Evolutionary conservation across 2,888 invertebrate species (phyloP), one percentile per base, ranked within the genome.

Genomic region (Nineta flava): DNA sequence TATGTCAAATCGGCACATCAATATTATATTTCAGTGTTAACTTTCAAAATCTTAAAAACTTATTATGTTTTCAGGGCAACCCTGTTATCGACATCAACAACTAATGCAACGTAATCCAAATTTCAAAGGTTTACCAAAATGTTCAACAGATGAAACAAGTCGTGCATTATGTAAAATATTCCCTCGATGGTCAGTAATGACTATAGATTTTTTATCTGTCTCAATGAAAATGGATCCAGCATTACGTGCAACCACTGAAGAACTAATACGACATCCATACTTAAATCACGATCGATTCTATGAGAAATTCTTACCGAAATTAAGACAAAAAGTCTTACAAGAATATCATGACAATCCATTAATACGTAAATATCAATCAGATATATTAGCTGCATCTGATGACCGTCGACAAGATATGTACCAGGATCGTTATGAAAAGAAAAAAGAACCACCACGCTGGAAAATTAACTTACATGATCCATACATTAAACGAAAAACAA

Each of bases 201-300:
- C 69, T 15, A 55, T 72, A 15, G 69, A 72, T 52, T 71, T 74
- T 54, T 56, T 73, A n/a, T 56, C 60, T 3, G 56, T 60, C 38
- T 76, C 75, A 55, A 60, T 75, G 48, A 67, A 75, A 51, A 79
- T 83, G 63, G 82, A 84, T 61, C 84, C 85, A 0, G 65, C 74
- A 0, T 67, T 74, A 0, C 63, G 86, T 2, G 77, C 82, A 0
- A 70, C 72, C 0, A 78, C 81, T 17, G 67, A 73, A 1, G 72
- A 75, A 17, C 67, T 86, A n/a, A 65, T 86, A 9, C 72, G 77
- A 44, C 82, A 83, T 60, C 63, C 66, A 52, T 79, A 80, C 58
- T 85, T 86, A 61, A 69, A 69, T 2, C 72, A 75, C 52, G 83
- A 85, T 46, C 70, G 73, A 19, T 85, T 85, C 57, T 70, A 75